Evolutionary conservation across 2,113 vertebrate species (phyloP).

Genomic region (Orthonyx spaldingii): DNA sequence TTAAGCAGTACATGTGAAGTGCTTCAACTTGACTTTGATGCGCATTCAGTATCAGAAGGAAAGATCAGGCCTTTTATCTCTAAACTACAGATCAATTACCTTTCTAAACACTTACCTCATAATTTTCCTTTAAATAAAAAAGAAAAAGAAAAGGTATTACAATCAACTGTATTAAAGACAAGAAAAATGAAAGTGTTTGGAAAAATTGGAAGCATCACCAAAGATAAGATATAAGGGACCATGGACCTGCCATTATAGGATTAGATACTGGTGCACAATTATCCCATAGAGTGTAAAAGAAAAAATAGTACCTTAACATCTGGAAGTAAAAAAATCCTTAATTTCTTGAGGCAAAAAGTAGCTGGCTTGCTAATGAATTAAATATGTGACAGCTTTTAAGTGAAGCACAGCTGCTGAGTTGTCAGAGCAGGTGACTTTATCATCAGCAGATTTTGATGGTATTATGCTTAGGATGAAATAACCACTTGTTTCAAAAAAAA

Average conservation of each 20-base stretch:
- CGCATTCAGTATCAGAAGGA: constrained; percentile 32
- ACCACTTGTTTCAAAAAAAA: constrained; percentile 46
- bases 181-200: not conserved
- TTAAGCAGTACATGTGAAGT: constrained; percentile 42
- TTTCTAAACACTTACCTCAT: constrained; percentile 53
- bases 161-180: constrained; percentile 1
- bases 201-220: not conserved
- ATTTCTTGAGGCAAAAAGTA: constrained; percentile 24
- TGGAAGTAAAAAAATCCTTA: not conserved
- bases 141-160: not conserved
- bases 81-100: constrained; percentile 57
- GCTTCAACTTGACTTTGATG: constrained; percentile 65
- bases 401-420: constrained; percentile 29
- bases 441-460: constrained; percentile 53
- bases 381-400: constrained; percentile 44
- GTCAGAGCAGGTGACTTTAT: constrained; percentile 63
- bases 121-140: constrained; percentile 51
- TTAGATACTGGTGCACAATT: not conserved
- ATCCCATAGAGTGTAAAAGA: not conserved
- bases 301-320: not conserved
- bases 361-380: constrained; percentile 50
- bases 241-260: not conserved
- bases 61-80: constrained; percentile 60
- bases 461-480: constrained; percentile 60
- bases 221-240: not conserved